Evolutionary conservation across 2,888 invertebrate species (phyloP).

Genomic region (Eupithecia subumbrata): DNA sequence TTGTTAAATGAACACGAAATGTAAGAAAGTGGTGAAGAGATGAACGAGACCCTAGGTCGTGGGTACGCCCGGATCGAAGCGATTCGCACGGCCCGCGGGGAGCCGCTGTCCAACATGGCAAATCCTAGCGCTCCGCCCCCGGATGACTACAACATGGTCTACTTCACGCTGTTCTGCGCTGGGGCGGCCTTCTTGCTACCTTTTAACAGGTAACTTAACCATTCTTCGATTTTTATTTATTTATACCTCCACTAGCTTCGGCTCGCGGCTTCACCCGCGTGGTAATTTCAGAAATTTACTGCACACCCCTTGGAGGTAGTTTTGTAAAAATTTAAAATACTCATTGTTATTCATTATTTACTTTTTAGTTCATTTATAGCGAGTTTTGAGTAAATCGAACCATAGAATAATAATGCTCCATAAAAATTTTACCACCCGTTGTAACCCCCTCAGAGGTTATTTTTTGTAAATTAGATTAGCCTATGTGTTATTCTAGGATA

Average conservation of each 20-base stretch:
- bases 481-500: too few relatives aligned
- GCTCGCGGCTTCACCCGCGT: too few relatives aligned
- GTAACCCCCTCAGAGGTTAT: too few relatives aligned
- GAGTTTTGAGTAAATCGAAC: too few relatives aligned
- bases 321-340: too few relatives aligned
- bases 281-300: too few relatives aligned
- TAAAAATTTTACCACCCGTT: too few relatives aligned
- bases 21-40: conserved; percentile 52
- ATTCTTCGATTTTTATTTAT: neutral
- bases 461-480: too few relatives aligned
- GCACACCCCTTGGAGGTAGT: too few relatives aligned
- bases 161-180: conserved; percentile 90
- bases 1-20: conserved; percentile 36
- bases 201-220: conserved; percentile 91
- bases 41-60: conserved; percentile 87
- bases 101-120: conserved; percentile 62
- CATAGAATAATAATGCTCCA: too few relatives aligned
- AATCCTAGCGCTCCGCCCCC: conserved; percentile 86
- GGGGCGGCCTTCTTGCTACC: conserved; percentile 96
- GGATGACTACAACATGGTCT: conserved; percentile 88
- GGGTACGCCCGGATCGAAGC: conserved; percentile 87
- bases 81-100: conserved; percentile 82
- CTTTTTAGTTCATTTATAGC: too few relatives aligned
- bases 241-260: neutral
- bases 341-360: too few relatives aligned